Evolutionary conservation across 1,140 invertebrate genomes (phyloP).

Genomic region (Macrobrachium nipponense): DNA sequence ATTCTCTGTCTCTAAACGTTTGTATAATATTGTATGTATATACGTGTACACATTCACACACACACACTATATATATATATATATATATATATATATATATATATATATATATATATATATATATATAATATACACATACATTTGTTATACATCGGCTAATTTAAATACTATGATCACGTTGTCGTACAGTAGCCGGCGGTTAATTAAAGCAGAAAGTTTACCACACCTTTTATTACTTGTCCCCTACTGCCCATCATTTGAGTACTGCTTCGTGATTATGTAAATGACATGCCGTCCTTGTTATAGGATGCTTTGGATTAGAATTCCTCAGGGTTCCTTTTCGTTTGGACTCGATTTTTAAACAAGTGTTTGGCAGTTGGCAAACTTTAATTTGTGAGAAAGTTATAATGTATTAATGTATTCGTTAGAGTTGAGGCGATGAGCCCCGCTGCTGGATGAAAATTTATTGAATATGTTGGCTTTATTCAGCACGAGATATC

Average conservation of each 20-base stretch:
- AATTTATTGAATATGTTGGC: too few relatives aligned
- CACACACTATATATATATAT: not conserved
- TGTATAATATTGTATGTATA: not conserved
- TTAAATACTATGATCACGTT: too few relatives aligned
- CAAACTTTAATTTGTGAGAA: slow-evolving; percentile 50
- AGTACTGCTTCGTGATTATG: not conserved
- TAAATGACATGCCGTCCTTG: not conserved
- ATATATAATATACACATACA: not conserved
- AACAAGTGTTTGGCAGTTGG: slow-evolving; percentile 33
- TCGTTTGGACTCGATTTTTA: slow-evolving; percentile 7
- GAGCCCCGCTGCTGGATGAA: not conserved
- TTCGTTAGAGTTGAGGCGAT: slow-evolving; percentile 27
- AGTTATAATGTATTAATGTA: slow-evolving; percentile 57
- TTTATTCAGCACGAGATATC: too few relatives aligned
- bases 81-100: not conserved
- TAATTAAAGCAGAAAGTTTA: not conserved
- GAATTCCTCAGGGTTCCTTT: not conserved
- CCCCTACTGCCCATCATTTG: not conserved
- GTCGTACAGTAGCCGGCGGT: too few relatives aligned
- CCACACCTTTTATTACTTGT: not conserved
- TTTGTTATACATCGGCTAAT: not conserved
- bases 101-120: not conserved
- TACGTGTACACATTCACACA: not conserved
- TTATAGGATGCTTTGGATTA: not conserved
- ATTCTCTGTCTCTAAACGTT: too few relatives aligned